Base-by-base conservation (phyloP, 2,797 vertebrate genomes). In the Hoplostethus mediterraneus region DNA sequence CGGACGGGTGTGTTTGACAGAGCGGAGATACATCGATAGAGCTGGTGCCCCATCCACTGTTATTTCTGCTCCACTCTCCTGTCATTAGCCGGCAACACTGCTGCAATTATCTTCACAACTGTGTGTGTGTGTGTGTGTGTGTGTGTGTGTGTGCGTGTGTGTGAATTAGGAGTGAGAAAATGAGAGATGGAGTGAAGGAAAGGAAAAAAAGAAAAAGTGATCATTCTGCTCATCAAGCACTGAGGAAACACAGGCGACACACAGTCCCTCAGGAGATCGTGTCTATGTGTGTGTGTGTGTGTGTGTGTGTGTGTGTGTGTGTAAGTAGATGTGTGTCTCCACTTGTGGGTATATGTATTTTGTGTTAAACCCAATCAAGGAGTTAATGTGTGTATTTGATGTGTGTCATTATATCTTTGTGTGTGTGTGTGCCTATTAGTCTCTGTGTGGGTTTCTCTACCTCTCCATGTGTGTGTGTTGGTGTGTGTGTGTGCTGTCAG, bases 21-120 rank as follows among this genome's bases (percentile, higher is more conserved):
- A 82, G 65, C 30, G 16, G 47, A 70, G 73, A 79, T 52, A 53
- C 17, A 63, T 58, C 68, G 77, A 83, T 52, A 62, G 68, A 6
- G 12, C 64, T 58, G 69, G 80, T 80, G 71, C 73, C 66, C 69
- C 71, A 65, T 73, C 75, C 52, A 0, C 78, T 83, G 66, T 88
- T 79, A 67, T 88, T 85, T 80, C 85, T 82, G 70, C 87, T 89
- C 77, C 75, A 58, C 83, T 86, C 82, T 85, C 54, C 73, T 84
- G 86, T 88, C 80, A 81, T 90, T 89, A 88, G 73, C 56, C 47
- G 9, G 69, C 63, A 81, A 80, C 67, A 51, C 79, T 53, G 58
- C 83, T n/a, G 79, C 77, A 89, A 84, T 91, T 90, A 89, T 81
- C 79, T 40, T 68, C 76, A 72, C 87, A 75, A 74, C 73, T 40